Evolutionary conservation across 2,113 vertebrate genomes (phyloP).

Genomic region (Myiozetetes cayanensis): DNA sequence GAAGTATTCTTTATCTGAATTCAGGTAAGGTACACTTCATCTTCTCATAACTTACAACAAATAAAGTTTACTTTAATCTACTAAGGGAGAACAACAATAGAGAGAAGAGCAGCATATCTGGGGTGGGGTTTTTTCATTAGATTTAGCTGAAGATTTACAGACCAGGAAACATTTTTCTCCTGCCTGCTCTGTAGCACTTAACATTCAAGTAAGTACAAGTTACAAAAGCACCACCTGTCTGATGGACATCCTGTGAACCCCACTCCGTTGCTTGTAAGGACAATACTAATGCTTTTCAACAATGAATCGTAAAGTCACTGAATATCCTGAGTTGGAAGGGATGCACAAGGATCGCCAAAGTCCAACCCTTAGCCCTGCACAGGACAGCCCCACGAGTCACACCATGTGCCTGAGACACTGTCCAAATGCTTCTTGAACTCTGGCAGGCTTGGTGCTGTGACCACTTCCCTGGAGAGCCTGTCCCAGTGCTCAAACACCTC

Average conservation of each 20-base stretch:
- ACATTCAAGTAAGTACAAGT: background rate
- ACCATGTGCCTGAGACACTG: background rate
- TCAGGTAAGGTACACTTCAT: background rate
- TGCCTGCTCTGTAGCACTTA: background rate
- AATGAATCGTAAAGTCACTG: background rate
- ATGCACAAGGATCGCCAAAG: background rate
- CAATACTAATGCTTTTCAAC: background rate
- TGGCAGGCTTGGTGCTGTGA: background rate
- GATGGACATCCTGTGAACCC: background rate
- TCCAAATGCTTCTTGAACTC: background rate
- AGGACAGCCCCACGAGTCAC: background rate
- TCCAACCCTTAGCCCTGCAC: background rate
- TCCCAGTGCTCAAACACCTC: background rate
- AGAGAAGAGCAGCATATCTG: background rate
- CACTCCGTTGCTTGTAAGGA: background rate
- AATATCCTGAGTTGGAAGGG: background rate
- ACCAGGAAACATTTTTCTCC: background rate
- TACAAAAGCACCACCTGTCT: background rate
- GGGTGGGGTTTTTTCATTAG: background rate
- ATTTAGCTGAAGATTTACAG: background rate
- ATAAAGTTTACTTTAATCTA: background rate
- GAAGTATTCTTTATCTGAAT: background rate
- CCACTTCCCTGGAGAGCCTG: background rate
- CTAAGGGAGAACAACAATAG: background rate
- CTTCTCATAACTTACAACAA: background rate